Evolutionary conservation across 2,797 vertebrate species (phyloP).

Genomic region (Malacoraja senta): DNA sequence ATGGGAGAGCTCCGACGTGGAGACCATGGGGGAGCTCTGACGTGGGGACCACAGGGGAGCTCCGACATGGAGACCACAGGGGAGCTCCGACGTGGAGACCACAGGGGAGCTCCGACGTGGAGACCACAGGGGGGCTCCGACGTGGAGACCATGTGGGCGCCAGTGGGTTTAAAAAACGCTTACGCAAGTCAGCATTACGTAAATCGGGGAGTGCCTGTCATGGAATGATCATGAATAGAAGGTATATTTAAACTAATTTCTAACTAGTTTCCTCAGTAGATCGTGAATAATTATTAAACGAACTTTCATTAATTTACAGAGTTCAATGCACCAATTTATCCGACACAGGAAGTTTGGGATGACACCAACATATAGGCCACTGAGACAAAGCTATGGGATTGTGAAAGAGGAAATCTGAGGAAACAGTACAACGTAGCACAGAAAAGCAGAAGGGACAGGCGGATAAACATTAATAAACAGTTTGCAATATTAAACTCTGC

Average conservation of each 20-base stretch:
- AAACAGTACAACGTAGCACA: not conserved
- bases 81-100: no score
- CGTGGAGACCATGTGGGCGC: no score
- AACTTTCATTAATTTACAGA: not conserved
- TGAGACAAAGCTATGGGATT: not conserved
- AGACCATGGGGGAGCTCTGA: no score
- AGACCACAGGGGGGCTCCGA: no score
- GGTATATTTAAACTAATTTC: not conserved
- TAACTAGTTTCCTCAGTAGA: not conserved
- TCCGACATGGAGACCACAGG: no score
- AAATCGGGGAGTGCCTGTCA: no score
- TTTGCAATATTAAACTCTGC: not conserved
- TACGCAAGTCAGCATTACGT: no score
- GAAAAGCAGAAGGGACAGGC: not conserved
- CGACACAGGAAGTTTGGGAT: not conserved
- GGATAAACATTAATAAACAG: not conserved
- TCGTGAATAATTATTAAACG: not conserved
- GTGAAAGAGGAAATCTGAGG: not conserved
- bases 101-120: no score
- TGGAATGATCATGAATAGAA: not conserved
- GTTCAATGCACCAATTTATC: not conserved
- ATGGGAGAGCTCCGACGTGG: no score
- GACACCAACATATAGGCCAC: not conserved
- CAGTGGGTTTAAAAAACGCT: no score
- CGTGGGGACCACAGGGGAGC: no score